Evolutionary conservation across 2,113 vertebrate species (phyloP), one percentile per base, ranked within the genome.

Genomic region (Montifringilla adamsi): DNA sequence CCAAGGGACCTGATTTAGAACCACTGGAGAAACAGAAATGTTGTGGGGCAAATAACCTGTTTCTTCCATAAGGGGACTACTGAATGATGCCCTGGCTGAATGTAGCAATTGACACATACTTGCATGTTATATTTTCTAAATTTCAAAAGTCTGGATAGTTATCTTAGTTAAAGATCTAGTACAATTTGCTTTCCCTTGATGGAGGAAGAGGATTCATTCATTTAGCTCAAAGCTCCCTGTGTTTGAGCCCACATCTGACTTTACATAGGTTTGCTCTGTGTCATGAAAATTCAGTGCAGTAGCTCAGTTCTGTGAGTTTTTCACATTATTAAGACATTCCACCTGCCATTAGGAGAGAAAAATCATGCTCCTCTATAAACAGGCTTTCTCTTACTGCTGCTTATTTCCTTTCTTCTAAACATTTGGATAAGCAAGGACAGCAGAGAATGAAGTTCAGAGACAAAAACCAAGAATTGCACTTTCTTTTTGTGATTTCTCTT

Each of bases 1-100:
- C 72, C 62, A n/a, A 94, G 33, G 35, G 39, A 89, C 28, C 31
- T 86, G 82, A 94, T 97, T 92, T 92, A 66, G 91, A 96, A 78
- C 26, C 55, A 77, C 37, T 70, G 49, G 72, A 74, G 87, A 95
- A 96, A 17, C 53, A 96, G 93, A 90, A 86, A 64, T 15, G 76
- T 90, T 94, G 55, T 37, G 78, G 82, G 78, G 30, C 43, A 95
- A 91, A 92, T 72, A 84, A 86, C 43, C 6, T 27, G n/a, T 84
- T 87, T 89, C 55, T 94, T 88, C 88, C 52, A 59, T 52, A 80
- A 58, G 7, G 24, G 11, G 41, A n/a, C 67, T 92, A 66, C 30
- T 74, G 52, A 80, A 67, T 37, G 63, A 66, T 64, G 44, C 8
- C 27, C 19, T 68, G 53, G 44, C 50, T 90, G 43, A 80, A 74